Evolutionary conservation across 2,797 vertebrate genomes (phyloP).

Genomic region (Ptychobarbus kaznakovi): DNA sequence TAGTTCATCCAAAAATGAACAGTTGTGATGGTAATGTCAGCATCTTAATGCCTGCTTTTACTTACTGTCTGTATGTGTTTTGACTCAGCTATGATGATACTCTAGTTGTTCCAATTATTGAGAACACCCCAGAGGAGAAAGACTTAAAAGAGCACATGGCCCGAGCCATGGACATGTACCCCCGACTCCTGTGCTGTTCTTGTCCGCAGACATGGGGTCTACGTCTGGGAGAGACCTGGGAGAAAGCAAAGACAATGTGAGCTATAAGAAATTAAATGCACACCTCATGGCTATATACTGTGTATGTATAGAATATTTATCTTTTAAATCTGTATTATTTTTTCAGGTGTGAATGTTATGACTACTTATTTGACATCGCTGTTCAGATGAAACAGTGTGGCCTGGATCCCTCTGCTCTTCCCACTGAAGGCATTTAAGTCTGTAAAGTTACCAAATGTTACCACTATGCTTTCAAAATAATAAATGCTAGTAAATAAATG

Average conservation of each 20-base stretch:
- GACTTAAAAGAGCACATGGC: constrained; percentile 95
- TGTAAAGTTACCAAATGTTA: background rate
- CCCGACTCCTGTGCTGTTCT: constrained; percentile 93
- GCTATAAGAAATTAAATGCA: constrained; percentile 54
- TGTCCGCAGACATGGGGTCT: constrained; percentile 93
- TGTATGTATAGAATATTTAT: background rate
- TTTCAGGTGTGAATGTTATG: constrained; percentile 96
- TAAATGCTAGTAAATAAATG: background rate
- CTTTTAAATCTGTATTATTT: background rate
- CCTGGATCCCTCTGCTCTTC: constrained; percentile 86
- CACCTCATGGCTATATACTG: background rate
- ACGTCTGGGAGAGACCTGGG: constrained; percentile 95
- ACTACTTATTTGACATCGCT: constrained; percentile 94
- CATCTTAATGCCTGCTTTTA: background rate
- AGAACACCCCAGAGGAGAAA: constrained; percentile 94
- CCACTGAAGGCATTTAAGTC: constrained; percentile 69
- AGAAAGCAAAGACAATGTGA: constrained; percentile 97
- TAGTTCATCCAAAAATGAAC: background rate
- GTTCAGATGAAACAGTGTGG: constrained; percentile 93
- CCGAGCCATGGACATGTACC: constrained; percentile 88
- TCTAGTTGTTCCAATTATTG: constrained; percentile 93
- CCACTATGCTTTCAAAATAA: background rate
- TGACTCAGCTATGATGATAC: constrained; percentile 86
- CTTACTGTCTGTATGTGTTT: constrained; percentile 8
- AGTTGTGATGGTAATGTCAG: background rate